Base-by-base conservation (phyloP, 2,113 vertebrate species). In the Uria aalge region DNA sequence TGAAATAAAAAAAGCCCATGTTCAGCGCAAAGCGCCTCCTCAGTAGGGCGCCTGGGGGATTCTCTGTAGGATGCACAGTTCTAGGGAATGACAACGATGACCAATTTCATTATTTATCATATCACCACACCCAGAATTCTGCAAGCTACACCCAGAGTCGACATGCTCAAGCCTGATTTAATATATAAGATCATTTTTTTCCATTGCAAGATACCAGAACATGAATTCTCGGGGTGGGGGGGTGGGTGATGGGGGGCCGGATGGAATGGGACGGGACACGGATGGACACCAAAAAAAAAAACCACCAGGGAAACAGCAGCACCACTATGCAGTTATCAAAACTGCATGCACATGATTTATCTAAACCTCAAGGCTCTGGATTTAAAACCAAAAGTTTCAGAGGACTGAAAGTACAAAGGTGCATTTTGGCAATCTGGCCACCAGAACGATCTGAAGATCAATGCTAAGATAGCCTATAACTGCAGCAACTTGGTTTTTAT, bases 171-270 rank as follows among this genome's bases (percentile, higher is more conserved):
- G 45, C 45, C 55, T 80, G 41, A 92, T 77, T 88, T 92, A 43
- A 86, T 40, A 67, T 0, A 3, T 6, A 60, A 41, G 14, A 60
- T 26, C 0, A 0, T 3, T 57, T 93, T 38, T 72, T 63, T 69
- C 55, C 27, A 74, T 27, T 0, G 1, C 14, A 63, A 88, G 38
- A 59, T 2, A 67, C 15, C 67, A 36, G 15, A 90, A 64, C 18
- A 27, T 32, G 32, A 88, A 66, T 85, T 68, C 22, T 11, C 13
- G 5, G 22, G 26, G 29, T 5, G 20, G 43, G 43, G 17, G 21
- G 9, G 1, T 24, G 12, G 27, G 15, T 40, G 40, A 40, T 40
- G 43, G 9, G 19, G 18, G 45, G 45, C 45, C 5, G 10, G 24
- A 38, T 4, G 3, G 60, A 38, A 62, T 11, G 15, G 36, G 15